Evolutionary conservation across 2,797 vertebrate genomes (phyloP).

Genomic region (Capromys pilorides): DNA sequence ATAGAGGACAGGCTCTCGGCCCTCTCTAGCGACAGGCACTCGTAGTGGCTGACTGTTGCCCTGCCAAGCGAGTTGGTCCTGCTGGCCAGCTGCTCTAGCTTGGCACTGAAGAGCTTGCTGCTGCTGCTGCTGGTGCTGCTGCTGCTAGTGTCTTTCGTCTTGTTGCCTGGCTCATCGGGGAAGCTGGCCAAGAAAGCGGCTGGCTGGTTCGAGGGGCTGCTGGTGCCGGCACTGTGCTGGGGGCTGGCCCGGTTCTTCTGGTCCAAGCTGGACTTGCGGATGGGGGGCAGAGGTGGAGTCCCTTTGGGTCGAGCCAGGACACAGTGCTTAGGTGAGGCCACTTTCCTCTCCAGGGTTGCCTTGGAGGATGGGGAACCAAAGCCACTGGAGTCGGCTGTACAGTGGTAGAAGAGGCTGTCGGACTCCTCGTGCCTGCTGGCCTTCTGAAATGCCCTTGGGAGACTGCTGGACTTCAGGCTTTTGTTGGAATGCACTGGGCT

Average conservation of each 20-base stretch:
- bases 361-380: conserved; percentile 82
- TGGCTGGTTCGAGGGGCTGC: conserved; percentile 86
- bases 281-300: conserved; percentile 87
- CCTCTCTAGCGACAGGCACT: conserved; percentile 90
- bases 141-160: conserved; percentile 86
- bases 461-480: conserved; percentile 87
- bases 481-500: conserved; percentile 86
- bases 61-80: conserved; percentile 92
- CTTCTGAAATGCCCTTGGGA: conserved; percentile 87
- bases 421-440: conserved; percentile 83
- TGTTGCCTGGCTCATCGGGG: conserved; percentile 87
- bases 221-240: conserved; percentile 82
- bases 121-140: conserved; percentile 89
- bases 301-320: conserved; percentile 93
- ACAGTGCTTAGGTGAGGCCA: conserved; percentile 87
- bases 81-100: conserved; percentile 92
- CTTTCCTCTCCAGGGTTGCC: conserved; percentile 89
- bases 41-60: conserved; percentile 91
- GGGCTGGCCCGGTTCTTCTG: conserved; percentile 89
- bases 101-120: conserved; percentile 93
- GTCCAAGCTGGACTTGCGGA: conserved; percentile 90
- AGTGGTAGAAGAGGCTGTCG: conserved; percentile 77
- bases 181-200: conserved; percentile 84
- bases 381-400: conserved; percentile 75
- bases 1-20: conserved; percentile 90